Conservation (phyloP, 2,113 vertebrate species). For the Atractosteus spatula region DNA sequence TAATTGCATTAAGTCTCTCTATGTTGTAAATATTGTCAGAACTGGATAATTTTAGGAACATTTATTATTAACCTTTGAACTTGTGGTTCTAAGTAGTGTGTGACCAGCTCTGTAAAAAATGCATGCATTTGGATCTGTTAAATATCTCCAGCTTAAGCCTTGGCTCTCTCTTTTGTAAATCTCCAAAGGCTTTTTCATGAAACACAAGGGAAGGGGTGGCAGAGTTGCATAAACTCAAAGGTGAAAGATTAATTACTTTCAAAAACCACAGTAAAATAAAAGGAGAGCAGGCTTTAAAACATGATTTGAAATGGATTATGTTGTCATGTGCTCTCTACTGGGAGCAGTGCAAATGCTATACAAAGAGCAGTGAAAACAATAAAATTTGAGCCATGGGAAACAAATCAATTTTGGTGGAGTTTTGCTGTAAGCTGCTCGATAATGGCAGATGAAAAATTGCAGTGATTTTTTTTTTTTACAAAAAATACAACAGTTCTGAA, state of each 20-base stretch:
- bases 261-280: neutral
- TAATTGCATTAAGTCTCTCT: too few species aligned
- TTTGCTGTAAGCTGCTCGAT: neutral
- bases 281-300: neutral
- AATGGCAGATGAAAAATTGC: neutral
- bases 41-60: too few species aligned
- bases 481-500: neutral
- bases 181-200: neutral
- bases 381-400: neutral
- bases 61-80: too few species aligned
- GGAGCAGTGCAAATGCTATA: neutral
- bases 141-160: neutral
- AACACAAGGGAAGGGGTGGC: neutral
- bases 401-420: slow-evolving; percentile 3
- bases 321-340: neutral
- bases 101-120: neutral
- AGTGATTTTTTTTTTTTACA: neutral
- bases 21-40: too few species aligned
- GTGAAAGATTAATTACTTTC: slow-evolving; percentile 2
- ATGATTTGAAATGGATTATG: neutral
- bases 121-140: neutral
- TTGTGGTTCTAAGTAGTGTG: too few species aligned
- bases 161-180: neutral
- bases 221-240: neutral
- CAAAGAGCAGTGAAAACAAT: slow-evolving; percentile 7